These are phyloP conservation scores for Osmerus eperlanus DNA, from an alignment of 2,113 vertebrate genomes.

Conservation along the genomic window DNA sequence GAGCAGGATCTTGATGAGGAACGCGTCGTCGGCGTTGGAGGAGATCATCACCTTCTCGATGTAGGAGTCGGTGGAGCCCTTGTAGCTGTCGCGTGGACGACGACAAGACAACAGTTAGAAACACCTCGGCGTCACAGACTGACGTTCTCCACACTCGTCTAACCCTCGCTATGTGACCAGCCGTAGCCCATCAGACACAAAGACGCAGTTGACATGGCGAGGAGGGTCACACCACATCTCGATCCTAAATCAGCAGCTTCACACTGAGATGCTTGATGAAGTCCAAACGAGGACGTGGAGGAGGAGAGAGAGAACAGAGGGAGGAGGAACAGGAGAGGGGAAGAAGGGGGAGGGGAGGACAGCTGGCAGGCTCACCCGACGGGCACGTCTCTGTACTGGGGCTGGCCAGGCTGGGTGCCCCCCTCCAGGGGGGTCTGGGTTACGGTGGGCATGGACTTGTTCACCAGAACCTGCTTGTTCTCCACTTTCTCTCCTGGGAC, in stretches of 20 bases:
- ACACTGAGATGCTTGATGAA: not conserved
- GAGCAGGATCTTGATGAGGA: conserved; percentile 98
- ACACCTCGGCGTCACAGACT: no score
- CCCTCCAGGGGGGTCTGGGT: conserved; percentile 97
- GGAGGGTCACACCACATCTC: not conserved
- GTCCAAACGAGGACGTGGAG: not conserved
- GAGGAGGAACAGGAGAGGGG: not conserved
- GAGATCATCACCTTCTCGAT: conserved; percentile 99
- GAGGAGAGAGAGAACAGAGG: not conserved
- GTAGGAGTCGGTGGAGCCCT: conserved; percentile 95
- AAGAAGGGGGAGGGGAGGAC: not conserved
- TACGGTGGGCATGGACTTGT: conserved; percentile 98
- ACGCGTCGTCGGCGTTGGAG: conserved; percentile 96
- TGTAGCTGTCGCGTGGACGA: conserved; percentile 77
- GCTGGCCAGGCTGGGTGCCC: conserved; percentile 85
- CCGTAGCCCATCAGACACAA: no score
- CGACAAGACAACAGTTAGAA: no score
- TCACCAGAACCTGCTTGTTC: conserved; percentile 96
- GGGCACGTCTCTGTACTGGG: conserved; percentile 95
- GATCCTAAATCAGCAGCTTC: not conserved
- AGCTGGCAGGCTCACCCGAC: conserved; percentile 78
- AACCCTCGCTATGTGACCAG: no score
- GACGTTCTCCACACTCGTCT: no score
- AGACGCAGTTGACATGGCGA: not conserved
- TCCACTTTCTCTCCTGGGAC: conserved; percentile 90